Evolutionary conservation across 2,888 invertebrate species (phyloP), one percentile per base, ranked within the genome.

Genomic region (Drosophila pseudotakahashii): DNA sequence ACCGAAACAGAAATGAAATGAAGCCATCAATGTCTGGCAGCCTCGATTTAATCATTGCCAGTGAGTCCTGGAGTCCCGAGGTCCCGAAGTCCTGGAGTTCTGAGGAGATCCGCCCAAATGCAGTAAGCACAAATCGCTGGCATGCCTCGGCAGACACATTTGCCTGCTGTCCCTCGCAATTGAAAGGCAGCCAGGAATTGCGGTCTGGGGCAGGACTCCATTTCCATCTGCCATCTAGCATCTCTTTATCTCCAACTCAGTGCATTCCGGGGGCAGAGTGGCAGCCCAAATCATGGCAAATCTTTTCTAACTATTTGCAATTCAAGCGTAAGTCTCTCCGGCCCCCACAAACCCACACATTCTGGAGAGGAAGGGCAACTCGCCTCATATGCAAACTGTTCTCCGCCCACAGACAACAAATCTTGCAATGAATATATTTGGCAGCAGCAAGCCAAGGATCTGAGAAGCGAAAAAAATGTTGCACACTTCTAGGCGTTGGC

Each of bases 381-480:
- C 64, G 63, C 66, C 51, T 63, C 76, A 75, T 81, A 81, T 82
- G 81, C 79, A 87, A 84, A 81, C 74, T 32, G 36, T 44, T 44
- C 61, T 44, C 82, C 71, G 63, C 64, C 63, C 68, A 16, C 47
- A 37, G 79, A 50, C 77, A 63, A 89, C 89, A 90, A 90, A 91
- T 91, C 81, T 88, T 80, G 89, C 89, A 88, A 90, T 90, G 90
- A 90, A 90, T 90, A 90, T 89, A 89, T 90, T 90, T 89, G 88
- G 79, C 76, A 52, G 66, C 78, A 59, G 75, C 57, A 70, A 68
- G 76, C 42, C 53, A 66, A 54, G 55, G 58, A 50, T 62, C 50
- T 66, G 50, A 54, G 66, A 60, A 63, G 68, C 59, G 51, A 51
- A 47, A 73, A 73, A 71, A 54, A 55, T 52, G 58, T 60, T 55